Percentiles rank a stretch among this genome's conserved stretches.
Evolutionary conservation across 2,888 invertebrate genomes (phyloP).

Genomic region (Trypoxylon attenuatum): DNA sequence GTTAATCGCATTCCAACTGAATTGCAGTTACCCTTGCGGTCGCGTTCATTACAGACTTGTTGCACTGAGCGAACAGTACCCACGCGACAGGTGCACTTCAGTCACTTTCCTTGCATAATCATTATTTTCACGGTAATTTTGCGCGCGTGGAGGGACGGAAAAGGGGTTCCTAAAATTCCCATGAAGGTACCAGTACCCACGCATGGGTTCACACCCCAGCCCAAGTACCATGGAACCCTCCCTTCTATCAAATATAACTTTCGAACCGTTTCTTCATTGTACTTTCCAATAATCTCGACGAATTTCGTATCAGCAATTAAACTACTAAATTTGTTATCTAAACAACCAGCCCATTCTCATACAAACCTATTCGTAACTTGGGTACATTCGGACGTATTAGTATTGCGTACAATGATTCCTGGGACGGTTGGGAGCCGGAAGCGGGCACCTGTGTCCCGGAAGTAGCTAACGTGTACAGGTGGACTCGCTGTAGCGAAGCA

Average conservation of each 20-base stretch:
- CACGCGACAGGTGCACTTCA: constrained; percentile 26
- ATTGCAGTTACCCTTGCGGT: too few species aligned
- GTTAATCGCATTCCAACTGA: too few species aligned
- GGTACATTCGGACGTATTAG: too few species aligned
- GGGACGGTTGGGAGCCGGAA: too few species aligned
- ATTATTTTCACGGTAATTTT: constrained; percentile 30
- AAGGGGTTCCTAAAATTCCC: constrained; percentile 46
- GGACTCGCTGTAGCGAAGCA: constrained; percentile 39
- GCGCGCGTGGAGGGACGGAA: constrained; percentile 2
- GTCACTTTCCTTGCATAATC: constrained; percentile 23
- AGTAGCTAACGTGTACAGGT: constrained; percentile 60
- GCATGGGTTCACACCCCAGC: constrained; percentile 61
- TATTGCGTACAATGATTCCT: too few species aligned
- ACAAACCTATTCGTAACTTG: too few species aligned
- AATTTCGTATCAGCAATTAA: constrained; percentile 22
- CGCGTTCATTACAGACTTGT: too few species aligned
- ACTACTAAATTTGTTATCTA: too few species aligned
- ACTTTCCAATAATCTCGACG: too few species aligned
- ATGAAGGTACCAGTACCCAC: constrained; percentile 35
- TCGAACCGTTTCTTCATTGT: constrained; percentile 12
- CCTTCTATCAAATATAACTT: constrained; percentile 8
- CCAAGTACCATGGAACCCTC: too few species aligned
- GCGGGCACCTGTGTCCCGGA: constrained; percentile 68
- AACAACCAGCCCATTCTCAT: too few species aligned
- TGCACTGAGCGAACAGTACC: too few species aligned